These are phyloP conservation scores for Chloroclystis v-ata DNA, from an alignment of 2,888 invertebrate genomes.

Conservation along the genomic window DNA sequence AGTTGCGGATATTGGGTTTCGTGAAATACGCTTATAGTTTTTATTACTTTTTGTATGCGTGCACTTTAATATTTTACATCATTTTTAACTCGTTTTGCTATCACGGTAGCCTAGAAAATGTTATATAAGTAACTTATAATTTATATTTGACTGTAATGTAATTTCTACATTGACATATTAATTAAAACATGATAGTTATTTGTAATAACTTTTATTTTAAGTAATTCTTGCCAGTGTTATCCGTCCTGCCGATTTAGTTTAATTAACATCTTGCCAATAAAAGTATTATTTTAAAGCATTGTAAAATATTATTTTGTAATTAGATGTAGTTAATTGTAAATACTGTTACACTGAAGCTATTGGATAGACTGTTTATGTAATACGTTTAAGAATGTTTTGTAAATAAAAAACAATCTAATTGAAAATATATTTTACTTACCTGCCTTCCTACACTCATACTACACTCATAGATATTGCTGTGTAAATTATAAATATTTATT, in stretches of 20 bases:
- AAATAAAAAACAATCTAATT: slow-evolving; percentile 33
- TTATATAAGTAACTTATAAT: too few relatives aligned
- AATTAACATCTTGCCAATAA: slow-evolving; percentile 61
- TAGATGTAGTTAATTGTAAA: slow-evolving; percentile 21
- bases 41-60: slow-evolving; percentile 3
- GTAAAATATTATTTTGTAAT: background rate
- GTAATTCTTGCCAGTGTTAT: slow-evolving; percentile 49
- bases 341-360: slow-evolving; percentile 36
- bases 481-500: too few relatives aligned
- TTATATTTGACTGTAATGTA: slow-evolving; percentile 3
- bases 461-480: too few relatives aligned
- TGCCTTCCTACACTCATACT: background rate
- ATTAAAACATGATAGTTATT: too few relatives aligned
- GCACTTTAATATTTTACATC: background rate
- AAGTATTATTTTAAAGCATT: slow-evolving; percentile 56
- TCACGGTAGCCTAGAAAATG: too few relatives aligned
- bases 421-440: background rate
- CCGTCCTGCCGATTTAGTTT: slow-evolving; percentile 65
- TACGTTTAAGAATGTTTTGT: slow-evolving; percentile 28
- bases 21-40: slow-evolving; percentile 43
- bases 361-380: slow-evolving; percentile 30
- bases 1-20: slow-evolving; percentile 49
- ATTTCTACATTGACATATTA: too few relatives aligned
- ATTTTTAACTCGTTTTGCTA: too few relatives aligned
- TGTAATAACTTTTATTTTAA: slow-evolving; percentile 25